phyloP scores from a whole-genome alignment of 2,113 vertebrate species.

The Cygnus atratus region DNA sequence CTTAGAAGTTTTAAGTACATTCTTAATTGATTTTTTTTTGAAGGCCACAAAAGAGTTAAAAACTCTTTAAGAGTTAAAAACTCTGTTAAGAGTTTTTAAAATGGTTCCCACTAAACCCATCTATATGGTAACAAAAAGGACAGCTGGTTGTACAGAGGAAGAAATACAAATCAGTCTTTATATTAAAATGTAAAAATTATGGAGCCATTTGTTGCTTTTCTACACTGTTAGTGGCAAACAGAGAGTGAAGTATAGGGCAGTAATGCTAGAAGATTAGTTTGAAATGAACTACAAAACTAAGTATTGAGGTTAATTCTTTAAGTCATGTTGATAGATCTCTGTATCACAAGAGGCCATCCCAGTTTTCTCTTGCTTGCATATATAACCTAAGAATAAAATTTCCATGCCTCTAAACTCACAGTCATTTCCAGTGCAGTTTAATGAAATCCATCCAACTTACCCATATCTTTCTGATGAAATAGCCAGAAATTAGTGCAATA shows the following conservation, averaged over 20 bases:
- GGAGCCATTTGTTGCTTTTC: background rate
- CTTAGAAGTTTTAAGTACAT: background rate
- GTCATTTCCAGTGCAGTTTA: background rate
- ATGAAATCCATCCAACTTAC: background rate
- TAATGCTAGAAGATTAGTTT: background rate
- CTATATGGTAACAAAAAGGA: background rate
- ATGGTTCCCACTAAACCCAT: background rate
- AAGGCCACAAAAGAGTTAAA: background rate
- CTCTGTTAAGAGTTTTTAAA: background rate
- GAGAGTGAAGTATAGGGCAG: background rate
- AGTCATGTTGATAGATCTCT: background rate
- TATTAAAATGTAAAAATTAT: background rate
- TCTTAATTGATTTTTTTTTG: background rate
- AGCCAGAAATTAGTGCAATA: background rate
- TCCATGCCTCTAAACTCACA: background rate
- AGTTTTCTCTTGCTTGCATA: background rate
- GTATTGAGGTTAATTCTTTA: background rate
- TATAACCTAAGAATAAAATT: background rate
- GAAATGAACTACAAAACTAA: background rate
- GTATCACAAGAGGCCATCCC: background rate
- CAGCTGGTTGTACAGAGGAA: background rate
- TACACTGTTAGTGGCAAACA: background rate
- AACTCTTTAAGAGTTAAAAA: no score
- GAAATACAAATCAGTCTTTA: background rate
- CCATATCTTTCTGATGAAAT: background rate